Evolutionary conservation across 2,888 invertebrate species (phyloP).

Genomic region (Diploptera punctata): DNA sequence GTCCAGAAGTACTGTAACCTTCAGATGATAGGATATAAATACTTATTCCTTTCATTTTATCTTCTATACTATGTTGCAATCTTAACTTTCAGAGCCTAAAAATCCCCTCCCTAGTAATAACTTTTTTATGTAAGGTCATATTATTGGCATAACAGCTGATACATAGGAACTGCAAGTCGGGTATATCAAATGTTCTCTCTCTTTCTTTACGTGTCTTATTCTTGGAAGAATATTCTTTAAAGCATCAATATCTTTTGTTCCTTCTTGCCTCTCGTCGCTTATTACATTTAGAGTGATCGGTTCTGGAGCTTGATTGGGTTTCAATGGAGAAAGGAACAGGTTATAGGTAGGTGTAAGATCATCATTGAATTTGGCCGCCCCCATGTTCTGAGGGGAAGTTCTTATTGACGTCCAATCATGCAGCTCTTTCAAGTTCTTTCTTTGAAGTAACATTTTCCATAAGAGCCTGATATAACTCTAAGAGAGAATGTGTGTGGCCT

Average conservation of each 20-base stretch:
- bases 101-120: too few relatives aligned
- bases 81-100: too few relatives aligned
- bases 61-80: too few relatives aligned
- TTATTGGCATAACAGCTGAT: too few relatives aligned
- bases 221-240: not conserved
- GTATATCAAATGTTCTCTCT: too few relatives aligned
- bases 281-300: not conserved
- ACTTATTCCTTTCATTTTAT: too few relatives aligned
- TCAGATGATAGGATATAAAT: too few relatives aligned
- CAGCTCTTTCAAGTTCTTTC: not conserved
- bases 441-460: not conserved
- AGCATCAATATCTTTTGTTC: not conserved
- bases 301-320: conserved; percentile 18
- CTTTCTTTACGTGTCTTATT: not conserved
- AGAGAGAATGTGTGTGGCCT: too few relatives aligned
- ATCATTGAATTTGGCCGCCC: not conserved
- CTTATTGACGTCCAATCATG: conserved; percentile 11
- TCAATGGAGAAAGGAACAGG: not conserved
- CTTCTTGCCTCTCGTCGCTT: not conserved
- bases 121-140: too few relatives aligned
- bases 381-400: not conserved
- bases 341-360: conserved; percentile 1
- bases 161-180: too few relatives aligned
- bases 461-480: conserved; percentile 2
- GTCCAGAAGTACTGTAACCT: too few relatives aligned